phyloP scores from a whole-genome alignment of 2,113 vertebrate genomes.

The Oreotrochilus melanogaster region DNA sequence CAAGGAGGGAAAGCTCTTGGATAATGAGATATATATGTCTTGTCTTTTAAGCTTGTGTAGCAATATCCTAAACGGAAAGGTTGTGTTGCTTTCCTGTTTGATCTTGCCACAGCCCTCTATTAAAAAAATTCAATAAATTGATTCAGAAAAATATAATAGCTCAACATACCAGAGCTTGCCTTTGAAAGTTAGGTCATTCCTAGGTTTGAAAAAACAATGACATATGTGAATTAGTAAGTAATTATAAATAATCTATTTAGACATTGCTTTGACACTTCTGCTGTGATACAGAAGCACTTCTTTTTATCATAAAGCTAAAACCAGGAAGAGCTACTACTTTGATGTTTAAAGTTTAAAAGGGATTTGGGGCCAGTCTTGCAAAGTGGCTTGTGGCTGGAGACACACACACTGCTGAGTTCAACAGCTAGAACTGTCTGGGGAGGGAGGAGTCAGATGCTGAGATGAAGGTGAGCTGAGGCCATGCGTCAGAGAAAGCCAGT shows the following conservation, averaged over 20 bases:
- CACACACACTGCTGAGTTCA: background rate
- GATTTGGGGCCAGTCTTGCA: background rate
- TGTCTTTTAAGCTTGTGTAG: background rate
- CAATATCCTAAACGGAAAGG: background rate
- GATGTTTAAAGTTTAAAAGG: background rate
- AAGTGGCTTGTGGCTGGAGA: background rate
- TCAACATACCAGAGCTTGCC: background rate
- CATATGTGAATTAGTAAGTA: background rate
- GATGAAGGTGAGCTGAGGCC: background rate
- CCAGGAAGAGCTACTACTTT: background rate
- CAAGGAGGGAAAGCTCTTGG: background rate
- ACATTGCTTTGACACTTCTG: background rate
- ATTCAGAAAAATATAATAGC: slow-evolving; percentile 32
- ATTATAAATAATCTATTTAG: background rate
- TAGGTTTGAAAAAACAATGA: background rate
- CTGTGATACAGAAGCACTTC: background rate
- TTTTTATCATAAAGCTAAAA: background rate
- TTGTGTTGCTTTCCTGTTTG: background rate
- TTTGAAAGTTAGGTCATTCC: background rate
- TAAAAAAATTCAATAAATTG: background rate
- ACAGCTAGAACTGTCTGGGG: background rate
- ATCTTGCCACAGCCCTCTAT: background rate
- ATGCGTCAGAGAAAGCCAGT: background rate
- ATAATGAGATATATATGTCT: background rate
- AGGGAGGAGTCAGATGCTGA: background rate